Percentiles rank a stretch among this genome's conserved stretches.
Conservation (phyloP, 2,797 vertebrate genomes). For the Salarias fasciatus region DNA sequence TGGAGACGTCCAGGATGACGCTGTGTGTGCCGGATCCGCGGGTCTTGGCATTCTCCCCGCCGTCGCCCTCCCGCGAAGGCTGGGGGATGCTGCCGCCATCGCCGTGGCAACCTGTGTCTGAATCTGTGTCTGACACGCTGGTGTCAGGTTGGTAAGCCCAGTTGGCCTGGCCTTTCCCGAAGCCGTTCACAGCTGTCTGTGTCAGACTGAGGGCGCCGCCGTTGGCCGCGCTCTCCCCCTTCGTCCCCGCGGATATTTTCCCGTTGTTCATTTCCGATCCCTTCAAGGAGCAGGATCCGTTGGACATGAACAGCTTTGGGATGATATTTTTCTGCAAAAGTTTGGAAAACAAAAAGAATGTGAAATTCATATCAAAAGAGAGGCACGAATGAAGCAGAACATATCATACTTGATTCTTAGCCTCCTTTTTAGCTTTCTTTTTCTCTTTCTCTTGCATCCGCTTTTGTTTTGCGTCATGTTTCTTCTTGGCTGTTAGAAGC, state of each 20-base stretch:
- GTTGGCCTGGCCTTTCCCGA: slow-evolving; percentile 55
- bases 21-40: slow-evolving; percentile 71
- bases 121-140: slow-evolving; percentile 38
- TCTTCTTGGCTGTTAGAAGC: slow-evolving; percentile 87
- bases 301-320: background rate
- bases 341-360: background rate
- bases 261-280: slow-evolving; percentile 13
- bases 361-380: background rate
- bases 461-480: slow-evolving; percentile 78
- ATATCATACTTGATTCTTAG: slow-evolving; percentile 68
- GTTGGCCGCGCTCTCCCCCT: slow-evolving; percentile 13
- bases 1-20: slow-evolving; percentile 88
- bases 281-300: slow-evolving; percentile 1
- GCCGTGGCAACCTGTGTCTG: slow-evolving; percentile 3
- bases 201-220: slow-evolving; percentile 3
- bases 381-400: no score
- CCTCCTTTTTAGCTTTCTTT: slow-evolving; percentile 74
- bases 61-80: background rate
- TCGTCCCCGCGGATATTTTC: slow-evolving; percentile 12
- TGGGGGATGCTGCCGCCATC: slow-evolving; percentile 23
- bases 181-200: slow-evolving; percentile 7
- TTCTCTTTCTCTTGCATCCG: slow-evolving; percentile 74
- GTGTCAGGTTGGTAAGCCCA: slow-evolving; percentile 62
- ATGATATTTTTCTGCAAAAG: background rate
- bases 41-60: slow-evolving; percentile 11